These are phyloP conservation scores for Rhagonycha fulva DNA, from an alignment of 2,888 invertebrate species.

Conservation along the genomic window DNA sequence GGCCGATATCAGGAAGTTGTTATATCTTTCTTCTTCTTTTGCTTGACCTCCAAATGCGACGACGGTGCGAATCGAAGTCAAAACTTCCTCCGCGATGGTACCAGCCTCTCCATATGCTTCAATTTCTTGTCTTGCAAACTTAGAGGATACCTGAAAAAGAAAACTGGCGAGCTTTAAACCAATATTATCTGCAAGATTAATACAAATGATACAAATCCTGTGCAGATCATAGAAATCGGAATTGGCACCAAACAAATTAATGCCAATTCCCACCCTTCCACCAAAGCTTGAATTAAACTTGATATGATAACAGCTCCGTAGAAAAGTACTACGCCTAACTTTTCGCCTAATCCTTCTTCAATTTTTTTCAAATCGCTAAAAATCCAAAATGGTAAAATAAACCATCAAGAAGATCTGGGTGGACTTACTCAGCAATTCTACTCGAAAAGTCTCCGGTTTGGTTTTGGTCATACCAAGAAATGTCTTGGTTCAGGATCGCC, in stretches of 20 bases:
- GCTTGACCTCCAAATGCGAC: conserved; percentile 77
- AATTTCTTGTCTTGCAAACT: conserved; percentile 67
- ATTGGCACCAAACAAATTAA: conserved; percentile 74
- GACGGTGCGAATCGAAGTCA: conserved; percentile 77
- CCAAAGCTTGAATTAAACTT: conserved; percentile 70
- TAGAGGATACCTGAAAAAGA: conserved; percentile 61
- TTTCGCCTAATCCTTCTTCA: no score
- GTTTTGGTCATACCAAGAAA: no score
- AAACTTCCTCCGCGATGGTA: conserved; percentile 75
- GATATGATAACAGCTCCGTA: conserved; percentile 71
- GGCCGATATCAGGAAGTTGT: conserved; percentile 62
- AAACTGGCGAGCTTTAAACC: background rate
- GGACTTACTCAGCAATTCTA: no score
- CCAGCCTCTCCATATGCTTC: conserved; percentile 77
- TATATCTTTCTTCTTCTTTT: conserved; percentile 72
- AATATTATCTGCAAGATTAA: background rate
- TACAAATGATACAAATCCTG: conserved; percentile 68
- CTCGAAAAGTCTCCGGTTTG: no score
- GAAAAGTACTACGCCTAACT: conserved; percentile 69
- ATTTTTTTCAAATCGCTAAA: no score
- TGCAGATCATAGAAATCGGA: conserved; percentile 68
- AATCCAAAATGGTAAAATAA: no score
- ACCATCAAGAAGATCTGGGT: background rate
- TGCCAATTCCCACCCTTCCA: conserved; percentile 81
- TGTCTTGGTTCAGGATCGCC: no score